phyloP scores from a whole-genome alignment of 2,797 vertebrate species.

The Phalloptychus januarius region DNA sequence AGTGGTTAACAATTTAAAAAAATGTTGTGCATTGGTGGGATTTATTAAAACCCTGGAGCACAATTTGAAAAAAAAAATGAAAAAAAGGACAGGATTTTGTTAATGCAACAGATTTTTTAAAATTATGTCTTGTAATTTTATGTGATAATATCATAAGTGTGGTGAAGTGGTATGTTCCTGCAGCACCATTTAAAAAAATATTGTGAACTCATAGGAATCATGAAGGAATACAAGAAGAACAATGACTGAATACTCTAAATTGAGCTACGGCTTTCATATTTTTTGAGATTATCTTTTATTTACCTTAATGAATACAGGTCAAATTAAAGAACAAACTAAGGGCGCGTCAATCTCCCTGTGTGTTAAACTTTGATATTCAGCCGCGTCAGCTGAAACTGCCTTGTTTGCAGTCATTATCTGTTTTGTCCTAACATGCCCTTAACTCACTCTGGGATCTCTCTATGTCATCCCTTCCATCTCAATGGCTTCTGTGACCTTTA shows the following conservation, averaged over 20 bases:
- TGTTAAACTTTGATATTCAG: slow-evolving; percentile 8
- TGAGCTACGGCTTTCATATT: slow-evolving; percentile 5
- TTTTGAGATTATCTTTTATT: slow-evolving; percentile 14
- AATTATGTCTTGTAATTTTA: neutral
- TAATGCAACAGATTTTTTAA: neutral
- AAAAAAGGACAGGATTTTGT: neutral
- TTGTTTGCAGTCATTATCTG: slow-evolving; percentile 17
- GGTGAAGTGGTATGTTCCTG: neutral
- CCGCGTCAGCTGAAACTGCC: slow-evolving; percentile 14
- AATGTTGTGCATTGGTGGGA: neutral
- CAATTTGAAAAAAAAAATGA: neutral
- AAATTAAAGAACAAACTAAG: slow-evolving; percentile 8
- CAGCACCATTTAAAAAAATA: neutral
- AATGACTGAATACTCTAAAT: slow-evolving; percentile 31
- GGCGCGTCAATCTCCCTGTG: neutral
- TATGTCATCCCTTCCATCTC: slow-evolving; percentile 28
- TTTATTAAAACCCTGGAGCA: neutral
- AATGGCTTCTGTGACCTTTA: slow-evolving; percentile 30
- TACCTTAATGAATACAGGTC: slow-evolving; percentile 19
- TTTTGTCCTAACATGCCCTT: slow-evolving; percentile 10
- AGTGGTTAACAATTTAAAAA: neutral
- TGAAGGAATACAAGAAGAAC: slow-evolving; percentile 26
- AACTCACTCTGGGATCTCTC: slow-evolving; percentile 25
- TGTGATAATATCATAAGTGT: neutral
- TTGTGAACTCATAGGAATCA: neutral